Percentiles rank a stretch among this genome's conserved stretches.
phyloP scores from a whole-genome alignment of 2,113 vertebrate species.

The Toxostoma redivivum region DNA sequence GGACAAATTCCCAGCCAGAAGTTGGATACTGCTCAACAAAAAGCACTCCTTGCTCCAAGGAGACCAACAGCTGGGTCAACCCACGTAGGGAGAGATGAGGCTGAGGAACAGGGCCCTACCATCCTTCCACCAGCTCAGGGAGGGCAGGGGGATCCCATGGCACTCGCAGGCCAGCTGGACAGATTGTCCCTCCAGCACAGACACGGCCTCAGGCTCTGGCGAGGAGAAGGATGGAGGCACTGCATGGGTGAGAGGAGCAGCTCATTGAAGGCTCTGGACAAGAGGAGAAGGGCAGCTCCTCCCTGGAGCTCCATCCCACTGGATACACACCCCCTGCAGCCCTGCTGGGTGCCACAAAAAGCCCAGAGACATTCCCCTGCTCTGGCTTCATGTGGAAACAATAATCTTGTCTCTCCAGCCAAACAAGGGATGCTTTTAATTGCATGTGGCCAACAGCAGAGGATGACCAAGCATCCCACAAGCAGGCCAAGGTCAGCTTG shows the following conservation, averaged over 20 bases:
- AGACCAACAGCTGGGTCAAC: background rate
- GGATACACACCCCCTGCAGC: background rate
- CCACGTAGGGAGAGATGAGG: background rate
- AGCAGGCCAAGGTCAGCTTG: background rate
- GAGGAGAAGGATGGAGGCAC: slow-evolving; percentile 64
- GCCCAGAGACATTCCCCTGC: background rate
- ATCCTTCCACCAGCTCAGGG: slow-evolving; percentile 86
- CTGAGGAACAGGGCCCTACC: slow-evolving; percentile 54
- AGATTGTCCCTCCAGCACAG: slow-evolving; percentile 49
- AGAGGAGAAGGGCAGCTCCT: background rate
- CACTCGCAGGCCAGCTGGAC: slow-evolving; percentile 82
- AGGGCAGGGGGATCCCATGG: slow-evolving; percentile 81
- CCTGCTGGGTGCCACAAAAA: background rate
- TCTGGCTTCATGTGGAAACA: background rate
- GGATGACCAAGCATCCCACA: background rate
- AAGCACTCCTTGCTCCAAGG: background rate
- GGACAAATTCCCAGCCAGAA: background rate
- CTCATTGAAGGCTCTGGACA: fast-evolving
- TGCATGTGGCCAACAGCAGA: background rate
- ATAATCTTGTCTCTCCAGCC: background rate
- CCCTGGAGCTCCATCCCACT: background rate
- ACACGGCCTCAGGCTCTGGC: background rate
- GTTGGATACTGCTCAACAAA: background rate
- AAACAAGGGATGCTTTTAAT: background rate
- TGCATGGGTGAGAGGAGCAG: background rate